Percentiles rank a stretch among this genome's conserved stretches.
phyloP scores from a whole-genome alignment of 92 coral and sea anemone genomes.

The Nematostella vectensis region DNA sequence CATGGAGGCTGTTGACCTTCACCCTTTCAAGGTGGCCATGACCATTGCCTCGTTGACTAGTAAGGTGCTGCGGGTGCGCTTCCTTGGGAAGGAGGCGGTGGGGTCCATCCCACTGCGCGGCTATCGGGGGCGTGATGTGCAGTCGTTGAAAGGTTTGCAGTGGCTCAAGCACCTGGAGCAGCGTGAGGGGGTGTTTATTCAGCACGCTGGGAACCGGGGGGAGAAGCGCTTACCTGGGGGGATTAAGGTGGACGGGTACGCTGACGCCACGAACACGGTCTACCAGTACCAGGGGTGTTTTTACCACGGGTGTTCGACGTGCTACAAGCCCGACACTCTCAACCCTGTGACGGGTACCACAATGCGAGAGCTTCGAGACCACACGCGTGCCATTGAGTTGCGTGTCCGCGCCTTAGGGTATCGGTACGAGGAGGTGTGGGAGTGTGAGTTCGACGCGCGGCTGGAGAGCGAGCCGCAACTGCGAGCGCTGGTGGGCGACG shows the following conservation, averaged over 20 bases:
- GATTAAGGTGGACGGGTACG: neutral
- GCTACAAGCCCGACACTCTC: slow-evolving; percentile 4
- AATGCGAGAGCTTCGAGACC: no score
- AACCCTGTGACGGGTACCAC: slow-evolving; percentile 10
- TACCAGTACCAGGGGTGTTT: slow-evolving; percentile 28
- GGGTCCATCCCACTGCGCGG: neutral
- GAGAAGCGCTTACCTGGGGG: neutral
- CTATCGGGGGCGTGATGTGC: neutral
- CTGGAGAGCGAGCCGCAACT: slow-evolving; percentile 11
- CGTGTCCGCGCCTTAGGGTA: no score
- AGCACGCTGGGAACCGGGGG: neutral
- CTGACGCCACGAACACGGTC: slow-evolving; percentile 12
- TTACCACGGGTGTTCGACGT: slow-evolving; percentile 6
- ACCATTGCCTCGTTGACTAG: neutral
- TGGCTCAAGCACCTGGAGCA: neutral
- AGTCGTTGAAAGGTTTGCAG: neutral
- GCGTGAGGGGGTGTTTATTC: neutral
- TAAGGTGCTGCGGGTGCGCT: neutral
- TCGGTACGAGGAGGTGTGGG: no score
- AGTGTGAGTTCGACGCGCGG: no score
- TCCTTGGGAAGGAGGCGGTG: neutral
- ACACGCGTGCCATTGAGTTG: no score
- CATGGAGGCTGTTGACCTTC: no score
- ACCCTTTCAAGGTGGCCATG: neutral
- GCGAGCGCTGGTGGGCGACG: slow-evolving; percentile 13